Percentiles rank a stretch among this genome's conserved stretches.
Evolutionary conservation across 2,113 vertebrate species (phyloP).

Genomic region (Ammospiza nelsoni): DNA sequence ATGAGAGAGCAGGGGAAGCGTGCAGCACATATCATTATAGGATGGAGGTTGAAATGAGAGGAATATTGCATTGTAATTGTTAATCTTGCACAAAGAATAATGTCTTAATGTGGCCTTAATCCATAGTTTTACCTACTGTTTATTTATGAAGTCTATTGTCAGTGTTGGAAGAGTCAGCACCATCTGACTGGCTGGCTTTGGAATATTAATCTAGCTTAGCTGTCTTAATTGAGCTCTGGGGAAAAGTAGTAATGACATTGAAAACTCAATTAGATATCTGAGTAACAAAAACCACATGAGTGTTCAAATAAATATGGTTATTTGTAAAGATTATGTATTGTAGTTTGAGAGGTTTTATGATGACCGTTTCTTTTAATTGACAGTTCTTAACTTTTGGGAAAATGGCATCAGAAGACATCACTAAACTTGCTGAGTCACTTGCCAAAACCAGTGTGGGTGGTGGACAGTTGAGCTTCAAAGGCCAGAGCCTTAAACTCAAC

Average conservation of each 20-base stretch:
- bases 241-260: background rate
- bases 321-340: background rate
- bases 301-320: background rate
- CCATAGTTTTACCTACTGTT: background rate
- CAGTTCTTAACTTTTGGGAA: background rate
- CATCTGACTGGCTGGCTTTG: background rate
- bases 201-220: background rate
- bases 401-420: slow-evolving; percentile 95
- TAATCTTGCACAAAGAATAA: background rate
- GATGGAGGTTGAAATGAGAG: background rate
- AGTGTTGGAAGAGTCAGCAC: background rate
- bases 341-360: background rate
- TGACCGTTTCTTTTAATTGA: background rate
- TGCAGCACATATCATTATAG: background rate
- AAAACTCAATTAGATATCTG: background rate
- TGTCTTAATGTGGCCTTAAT: background rate
- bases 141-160: background rate
- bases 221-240: background rate
- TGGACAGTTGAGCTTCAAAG: slow-evolving; percentile 94
- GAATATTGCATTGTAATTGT: background rate
- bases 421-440: slow-evolving; percentile 87
- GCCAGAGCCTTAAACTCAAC: slow-evolving; percentile 91
- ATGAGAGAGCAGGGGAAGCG: background rate
- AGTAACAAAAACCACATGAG: background rate
- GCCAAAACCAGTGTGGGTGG: slow-evolving; percentile 90